These are phyloP conservation scores for Anoplius nigerrimus DNA, from an alignment of 2,888 invertebrate species.

Conservation along the genomic window DNA sequence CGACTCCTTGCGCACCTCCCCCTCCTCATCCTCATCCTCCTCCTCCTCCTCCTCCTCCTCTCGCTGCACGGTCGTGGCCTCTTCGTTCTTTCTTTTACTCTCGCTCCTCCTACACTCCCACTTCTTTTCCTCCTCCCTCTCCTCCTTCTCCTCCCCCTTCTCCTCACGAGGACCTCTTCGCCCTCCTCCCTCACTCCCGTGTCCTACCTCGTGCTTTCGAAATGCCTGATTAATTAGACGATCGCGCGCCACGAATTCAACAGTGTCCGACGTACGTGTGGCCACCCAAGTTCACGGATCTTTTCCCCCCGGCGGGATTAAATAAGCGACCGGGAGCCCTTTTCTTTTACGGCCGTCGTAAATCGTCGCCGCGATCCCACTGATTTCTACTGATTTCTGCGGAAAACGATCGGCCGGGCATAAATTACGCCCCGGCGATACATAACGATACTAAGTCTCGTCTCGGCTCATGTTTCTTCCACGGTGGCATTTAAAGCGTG, in stretches of 20 bases:
- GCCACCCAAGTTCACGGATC: conserved; percentile 46
- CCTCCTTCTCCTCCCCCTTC: background rate
- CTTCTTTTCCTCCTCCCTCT: conserved; percentile 24
- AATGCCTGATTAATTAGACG: conserved; percentile 68
- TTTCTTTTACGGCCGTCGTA: conserved; percentile 1
- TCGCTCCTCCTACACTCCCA: conserved; percentile 14
- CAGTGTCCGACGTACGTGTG: conserved; percentile 44
- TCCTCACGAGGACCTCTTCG: background rate
- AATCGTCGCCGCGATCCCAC: background rate
- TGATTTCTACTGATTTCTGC: too few species aligned
- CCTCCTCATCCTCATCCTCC: background rate
- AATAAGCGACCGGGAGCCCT: conserved; percentile 3
- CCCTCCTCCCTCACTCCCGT: background rate
- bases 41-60: background rate
- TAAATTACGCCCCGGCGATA: too few species aligned
- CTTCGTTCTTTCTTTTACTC: conserved; percentile 17
- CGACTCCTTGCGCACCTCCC: too few species aligned
- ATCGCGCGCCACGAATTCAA: conserved; percentile 52
- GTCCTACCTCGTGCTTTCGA: conserved; percentile 45
- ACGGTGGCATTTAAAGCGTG: too few species aligned
- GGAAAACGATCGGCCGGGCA: too few species aligned
- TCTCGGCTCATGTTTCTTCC: too few species aligned
- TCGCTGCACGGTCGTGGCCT: background rate
- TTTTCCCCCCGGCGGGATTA: conserved; percentile 16
- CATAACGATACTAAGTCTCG: too few species aligned